A percentile compares a stretch with the other conserved stretches of the same genome.
Conservation (phyloP, 2,113 vertebrate species). For the Anolis sagrei region DNA sequence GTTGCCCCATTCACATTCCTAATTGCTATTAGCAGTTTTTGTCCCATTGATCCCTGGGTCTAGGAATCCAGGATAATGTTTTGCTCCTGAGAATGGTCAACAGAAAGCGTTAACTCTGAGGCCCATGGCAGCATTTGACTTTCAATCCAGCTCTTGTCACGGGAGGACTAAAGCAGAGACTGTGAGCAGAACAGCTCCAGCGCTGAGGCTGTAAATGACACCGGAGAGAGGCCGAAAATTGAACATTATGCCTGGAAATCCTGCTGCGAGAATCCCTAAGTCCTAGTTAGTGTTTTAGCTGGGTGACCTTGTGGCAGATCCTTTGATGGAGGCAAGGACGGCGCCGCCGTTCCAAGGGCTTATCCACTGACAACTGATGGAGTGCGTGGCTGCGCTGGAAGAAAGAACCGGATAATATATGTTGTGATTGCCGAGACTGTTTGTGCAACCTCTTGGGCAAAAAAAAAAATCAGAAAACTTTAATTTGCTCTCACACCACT, state of each 20-base stretch:
- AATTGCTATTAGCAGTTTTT: too few relatives aligned
- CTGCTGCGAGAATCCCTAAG: slow-evolving; percentile 1
- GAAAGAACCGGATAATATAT: background rate
- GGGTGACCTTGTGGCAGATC: slow-evolving; percentile 1
- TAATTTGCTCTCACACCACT: too few relatives aligned
- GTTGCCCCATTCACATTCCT: too few relatives aligned
- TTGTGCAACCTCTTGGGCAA: too few relatives aligned
- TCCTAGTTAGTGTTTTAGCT: background rate
- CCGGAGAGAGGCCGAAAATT: background rate
- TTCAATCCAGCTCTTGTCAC: background rate
- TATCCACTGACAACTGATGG: background rate
- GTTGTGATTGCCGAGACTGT: too few relatives aligned
- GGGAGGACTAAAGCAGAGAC: background rate
- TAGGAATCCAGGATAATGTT: background rate
- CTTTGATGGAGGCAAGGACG: background rate
- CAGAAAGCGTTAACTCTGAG: background rate
- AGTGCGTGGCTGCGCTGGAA: background rate
- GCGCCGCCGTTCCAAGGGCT: background rate
- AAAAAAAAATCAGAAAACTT: too few relatives aligned
- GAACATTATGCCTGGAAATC: background rate
- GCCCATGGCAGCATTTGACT: background rate
- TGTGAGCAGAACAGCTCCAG: slow-evolving; percentile 4
- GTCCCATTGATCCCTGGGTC: too few relatives aligned
- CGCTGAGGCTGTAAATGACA: background rate
- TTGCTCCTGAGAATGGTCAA: background rate